A percentile compares a stretch with the other conserved stretches of the same genome.
Evolutionary conservation across 2,113 vertebrate genomes (phyloP).

Genomic region (Sterrhoptilus dennistouni): DNA sequence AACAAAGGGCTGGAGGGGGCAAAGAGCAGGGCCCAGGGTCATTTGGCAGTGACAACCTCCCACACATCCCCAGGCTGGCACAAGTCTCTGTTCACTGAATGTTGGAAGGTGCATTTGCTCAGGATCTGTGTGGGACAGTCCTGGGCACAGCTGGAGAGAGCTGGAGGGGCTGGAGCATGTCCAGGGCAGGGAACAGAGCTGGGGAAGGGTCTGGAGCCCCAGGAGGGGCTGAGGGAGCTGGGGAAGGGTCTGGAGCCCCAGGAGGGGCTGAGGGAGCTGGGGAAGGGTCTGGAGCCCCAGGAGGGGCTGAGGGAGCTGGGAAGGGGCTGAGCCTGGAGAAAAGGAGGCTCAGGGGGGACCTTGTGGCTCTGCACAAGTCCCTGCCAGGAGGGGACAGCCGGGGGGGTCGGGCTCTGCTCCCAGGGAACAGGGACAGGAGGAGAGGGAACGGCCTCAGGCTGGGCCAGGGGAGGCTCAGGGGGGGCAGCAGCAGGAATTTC

Average conservation of each 20-base stretch:
- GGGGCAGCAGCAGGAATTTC: not conserved
- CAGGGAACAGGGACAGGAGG: not conserved
- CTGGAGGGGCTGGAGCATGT: accelerated
- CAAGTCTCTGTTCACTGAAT: not conserved
- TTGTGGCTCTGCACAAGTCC: not conserved
- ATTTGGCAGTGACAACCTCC: not conserved
- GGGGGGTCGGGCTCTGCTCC: not conserved
- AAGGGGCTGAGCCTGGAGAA: not conserved
- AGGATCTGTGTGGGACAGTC: not conserved
- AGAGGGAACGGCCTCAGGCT: not conserved
- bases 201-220: not conserved
- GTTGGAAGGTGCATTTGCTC: not conserved
- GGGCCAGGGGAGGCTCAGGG: not conserved
- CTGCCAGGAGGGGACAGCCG: not conserved
- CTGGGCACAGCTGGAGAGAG: not conserved
- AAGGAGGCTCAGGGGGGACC: not conserved
- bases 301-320: too few species aligned
- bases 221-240: not conserved
- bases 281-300: too few species aligned
- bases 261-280: too few species aligned
- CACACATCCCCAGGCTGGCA: not conserved
- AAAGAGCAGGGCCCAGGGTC: not conserved
- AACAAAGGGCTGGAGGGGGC: not conserved
- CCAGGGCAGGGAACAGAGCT: accelerated
- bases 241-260: too few species aligned